Base-by-base conservation (phyloP, 2,113 vertebrate species). In the Rhinopomastus cyanomelas region DNA sequence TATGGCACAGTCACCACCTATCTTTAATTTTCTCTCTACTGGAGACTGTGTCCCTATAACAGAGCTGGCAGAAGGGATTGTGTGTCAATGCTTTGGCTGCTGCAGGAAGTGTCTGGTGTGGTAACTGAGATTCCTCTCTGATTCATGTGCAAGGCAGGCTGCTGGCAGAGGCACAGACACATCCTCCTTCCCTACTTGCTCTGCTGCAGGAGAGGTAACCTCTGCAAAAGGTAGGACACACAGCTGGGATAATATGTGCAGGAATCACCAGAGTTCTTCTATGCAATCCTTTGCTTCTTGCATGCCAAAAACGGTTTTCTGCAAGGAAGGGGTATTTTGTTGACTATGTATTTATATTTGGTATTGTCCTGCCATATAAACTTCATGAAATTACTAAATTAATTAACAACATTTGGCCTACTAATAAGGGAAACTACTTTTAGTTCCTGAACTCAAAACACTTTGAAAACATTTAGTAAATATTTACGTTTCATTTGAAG, bases 11-110 rank as follows among this genome's bases (percentile, higher is more conserved):
- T 46, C 55, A 32, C 39, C 22, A 65, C 5, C 53, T 76, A 86
- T 68, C 83, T 92, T 88, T 90, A 79, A 87, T 88, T 91, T 93
- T 86, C 39, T 90, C 62, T 12, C 53, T 90, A 36, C 39, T 84
- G 87, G 77, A 81, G 81, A 46, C 46, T 1, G 1, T 4, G 2
- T 72, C 3, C 2, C 57, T 19, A 1, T 65, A 72, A 36, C 30
- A 26, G 67, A 73, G 32, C 49, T 90, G 84, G 87, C 74, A 65
- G 84, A 84, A 90, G 49, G 62, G 74, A 88, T 62, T 0, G 3
- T 1, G 2, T 82, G 74, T 87, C 87, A 73, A 30, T 0, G 4
- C 46, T 87, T 84, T 7, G 27, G 77, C 86, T 78, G 66, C 90
- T 79, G 57, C 51, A 2, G 78, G 89, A 53, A 14, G n/a, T 48